Evolutionary conservation across 2,113 vertebrate genomes (phyloP).

Genomic region (Clupea harengus): DNA sequence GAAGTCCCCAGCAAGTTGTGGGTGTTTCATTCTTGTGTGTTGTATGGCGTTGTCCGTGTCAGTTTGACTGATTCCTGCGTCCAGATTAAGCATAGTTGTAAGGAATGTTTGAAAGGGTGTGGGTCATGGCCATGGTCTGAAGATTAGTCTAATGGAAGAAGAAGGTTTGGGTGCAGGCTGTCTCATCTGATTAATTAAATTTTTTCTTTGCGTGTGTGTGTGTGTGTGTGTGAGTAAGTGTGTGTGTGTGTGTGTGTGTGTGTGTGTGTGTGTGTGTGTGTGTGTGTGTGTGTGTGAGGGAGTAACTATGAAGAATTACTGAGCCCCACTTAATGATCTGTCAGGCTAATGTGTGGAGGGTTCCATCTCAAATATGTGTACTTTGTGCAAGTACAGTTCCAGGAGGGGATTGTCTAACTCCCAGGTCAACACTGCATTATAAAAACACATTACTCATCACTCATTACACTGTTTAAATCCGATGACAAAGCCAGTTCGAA

Average conservation of each 20-base stretch:
- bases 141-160: background rate
- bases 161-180: slow-evolving; percentile 1
- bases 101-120: background rate
- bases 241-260: background rate
- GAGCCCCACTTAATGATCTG: background rate
- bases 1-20: too few species aligned
- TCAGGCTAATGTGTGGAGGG: too few species aligned
- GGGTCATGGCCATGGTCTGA: background rate
- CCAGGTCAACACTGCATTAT: background rate
- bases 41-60: background rate
- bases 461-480: background rate
- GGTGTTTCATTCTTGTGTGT: background rate
- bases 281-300: background rate
- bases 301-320: background rate
- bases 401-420: background rate
- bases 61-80: background rate
- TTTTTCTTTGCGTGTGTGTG: background rate
- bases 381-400: background rate
- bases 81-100: background rate
- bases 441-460: background rate
- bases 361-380: background rate
- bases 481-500: background rate
- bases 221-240: background rate
- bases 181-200: background rate
- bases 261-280: slow-evolving; percentile 5